Conservation (phyloP, 2,113 vertebrate species). For the Dascyllus trimaculatus region DNA sequence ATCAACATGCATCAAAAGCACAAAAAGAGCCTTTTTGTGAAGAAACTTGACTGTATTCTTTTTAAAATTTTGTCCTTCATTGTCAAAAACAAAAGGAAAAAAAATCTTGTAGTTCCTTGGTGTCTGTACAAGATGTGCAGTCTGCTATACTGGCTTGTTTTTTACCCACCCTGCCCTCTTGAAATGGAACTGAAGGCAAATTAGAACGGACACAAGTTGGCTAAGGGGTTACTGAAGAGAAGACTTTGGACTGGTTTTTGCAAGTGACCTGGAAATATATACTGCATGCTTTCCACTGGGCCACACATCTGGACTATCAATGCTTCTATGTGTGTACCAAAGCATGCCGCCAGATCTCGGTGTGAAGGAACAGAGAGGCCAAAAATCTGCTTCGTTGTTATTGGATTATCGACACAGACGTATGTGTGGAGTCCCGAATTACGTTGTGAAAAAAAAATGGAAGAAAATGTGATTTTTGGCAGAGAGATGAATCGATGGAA, state of each 20-base stretch:
- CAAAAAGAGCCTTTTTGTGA: conserved; percentile 46
- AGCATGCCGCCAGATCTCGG: conserved; percentile 59
- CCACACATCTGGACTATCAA: conserved; percentile 50
- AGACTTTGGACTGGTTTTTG: conserved; percentile 16
- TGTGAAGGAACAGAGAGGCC: conserved; percentile 30
- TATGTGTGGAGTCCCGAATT: conserved; percentile 19
- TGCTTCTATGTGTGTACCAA: conserved; percentile 25
- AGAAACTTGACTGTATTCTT: conserved; percentile 33
- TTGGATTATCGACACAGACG: conserved; percentile 17
- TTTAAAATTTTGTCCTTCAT: conserved; percentile 20
- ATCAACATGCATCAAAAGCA: conserved; percentile 61
- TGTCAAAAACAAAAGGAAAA: conserved; percentile 43
- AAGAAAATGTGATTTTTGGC: conserved; percentile 5
- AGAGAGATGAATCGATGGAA: no score
- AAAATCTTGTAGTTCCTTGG: conserved; percentile 45
- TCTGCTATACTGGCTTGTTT: conserved; percentile 44
- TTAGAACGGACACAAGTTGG: conserved; percentile 3
- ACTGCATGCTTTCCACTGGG: conserved; percentile 75
- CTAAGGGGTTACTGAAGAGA: conserved; percentile 1
- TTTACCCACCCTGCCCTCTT: conserved; percentile 16
- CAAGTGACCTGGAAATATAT: conserved; percentile 51
- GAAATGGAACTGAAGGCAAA: conserved; percentile 2
- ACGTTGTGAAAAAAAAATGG: conserved; percentile 32
- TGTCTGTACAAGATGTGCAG: conserved; percentile 55
- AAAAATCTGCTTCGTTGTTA: conserved; percentile 19